These are phyloP conservation scores for Geothlypis trichas DNA, from an alignment of 2,113 vertebrate species.

Conservation along the genomic window DNA sequence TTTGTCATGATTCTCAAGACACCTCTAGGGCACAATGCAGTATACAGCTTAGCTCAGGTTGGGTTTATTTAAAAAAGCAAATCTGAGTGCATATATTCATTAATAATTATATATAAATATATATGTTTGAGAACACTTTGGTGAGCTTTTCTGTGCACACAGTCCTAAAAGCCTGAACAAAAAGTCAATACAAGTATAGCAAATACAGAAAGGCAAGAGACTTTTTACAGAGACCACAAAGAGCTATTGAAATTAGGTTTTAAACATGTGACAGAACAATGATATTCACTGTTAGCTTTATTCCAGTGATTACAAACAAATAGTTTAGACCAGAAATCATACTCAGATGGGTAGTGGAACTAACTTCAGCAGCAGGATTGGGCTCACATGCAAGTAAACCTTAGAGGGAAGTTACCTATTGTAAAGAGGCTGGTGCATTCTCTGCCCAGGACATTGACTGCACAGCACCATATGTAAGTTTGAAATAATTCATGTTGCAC, in stretches of 20 bases:
- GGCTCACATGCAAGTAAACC: not conserved
- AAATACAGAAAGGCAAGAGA: not conserved
- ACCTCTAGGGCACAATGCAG: not conserved
- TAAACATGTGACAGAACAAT: not conserved
- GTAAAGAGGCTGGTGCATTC: conserved; percentile 75
- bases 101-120: not conserved
- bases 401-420: conserved; percentile 67
- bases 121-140: not conserved
- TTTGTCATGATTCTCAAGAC: not conserved
- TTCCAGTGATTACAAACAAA: not conserved
- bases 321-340: not conserved
- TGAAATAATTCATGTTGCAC: conserved; percentile 42
- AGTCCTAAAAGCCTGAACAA: not conserved
- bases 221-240: not conserved
- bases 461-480: conserved; percentile 74
- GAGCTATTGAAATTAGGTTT: not conserved
- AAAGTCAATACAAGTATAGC: not conserved
- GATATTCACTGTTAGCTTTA: not conserved
- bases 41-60: not conserved
- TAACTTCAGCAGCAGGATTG: not conserved
- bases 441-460: conserved; percentile 71
- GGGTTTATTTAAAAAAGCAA: not conserved
- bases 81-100: not conserved
- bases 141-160: not conserved
- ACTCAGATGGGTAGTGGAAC: not conserved